A percentile compares a stretch with the other conserved stretches of the same genome.
Conservation (phyloP, 2,113 vertebrate species). For the Chloropsis hardwickii region DNA sequence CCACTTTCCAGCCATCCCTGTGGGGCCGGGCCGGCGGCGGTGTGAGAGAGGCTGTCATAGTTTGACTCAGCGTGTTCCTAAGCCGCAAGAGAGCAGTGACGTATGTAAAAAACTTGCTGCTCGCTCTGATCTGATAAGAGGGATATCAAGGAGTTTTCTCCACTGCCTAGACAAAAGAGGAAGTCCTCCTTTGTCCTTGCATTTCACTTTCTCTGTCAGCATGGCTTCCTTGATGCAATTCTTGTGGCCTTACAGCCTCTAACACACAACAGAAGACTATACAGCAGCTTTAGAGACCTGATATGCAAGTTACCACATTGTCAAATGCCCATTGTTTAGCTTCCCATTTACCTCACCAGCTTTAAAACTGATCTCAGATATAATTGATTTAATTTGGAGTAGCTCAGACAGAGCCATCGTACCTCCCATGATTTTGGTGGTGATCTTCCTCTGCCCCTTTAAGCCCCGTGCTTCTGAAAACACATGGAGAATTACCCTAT, state of each 20-base stretch:
- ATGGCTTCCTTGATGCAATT: not conserved
- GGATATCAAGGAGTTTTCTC: conserved; percentile 70
- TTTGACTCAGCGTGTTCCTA: conserved; percentile 78
- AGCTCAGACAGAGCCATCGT: not conserved
- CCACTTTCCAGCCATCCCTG: conserved; percentile 66
- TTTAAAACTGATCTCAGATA: not conserved
- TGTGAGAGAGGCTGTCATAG: conserved; percentile 22
- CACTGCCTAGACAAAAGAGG: conserved; percentile 42
- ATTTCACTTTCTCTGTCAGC: conserved; percentile 48
- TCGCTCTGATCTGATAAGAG: conserved; percentile 34
- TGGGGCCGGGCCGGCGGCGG: not conserved
- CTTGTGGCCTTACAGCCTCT: not conserved
- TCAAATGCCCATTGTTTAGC: not conserved
- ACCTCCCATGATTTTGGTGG: not conserved
- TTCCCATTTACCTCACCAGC: not conserved
- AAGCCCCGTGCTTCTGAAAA: not conserved
- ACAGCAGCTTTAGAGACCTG: not conserved
- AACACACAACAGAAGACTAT: not conserved
- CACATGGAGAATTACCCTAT: not conserved
- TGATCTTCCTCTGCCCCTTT: not conserved
- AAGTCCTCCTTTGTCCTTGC: conserved; percentile 31
- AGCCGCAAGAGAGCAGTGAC: conserved; percentile 65
- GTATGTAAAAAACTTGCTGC: not conserved
- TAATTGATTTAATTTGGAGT: not conserved
- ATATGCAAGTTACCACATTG: not conserved